Evolutionary conservation across 1,140 invertebrate genomes (phyloP).

Genomic region (Bathynomus jamesi): DNA sequence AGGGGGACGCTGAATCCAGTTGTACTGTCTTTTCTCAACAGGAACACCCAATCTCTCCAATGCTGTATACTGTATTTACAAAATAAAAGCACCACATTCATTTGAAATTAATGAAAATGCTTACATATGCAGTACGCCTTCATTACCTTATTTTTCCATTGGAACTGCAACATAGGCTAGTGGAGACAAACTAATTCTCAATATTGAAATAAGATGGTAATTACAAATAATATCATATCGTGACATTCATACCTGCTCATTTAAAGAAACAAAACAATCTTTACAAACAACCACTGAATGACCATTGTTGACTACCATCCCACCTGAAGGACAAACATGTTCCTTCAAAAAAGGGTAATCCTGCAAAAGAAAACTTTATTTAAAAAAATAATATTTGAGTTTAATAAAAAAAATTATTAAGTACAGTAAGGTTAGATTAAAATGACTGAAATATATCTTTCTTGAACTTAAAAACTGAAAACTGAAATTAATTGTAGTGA

Average conservation of each 20-base stretch:
- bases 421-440: too few species aligned
- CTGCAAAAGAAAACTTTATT: constrained; percentile 39
- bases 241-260: neutral
- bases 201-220: neutral
- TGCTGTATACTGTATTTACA: constrained; percentile 59
- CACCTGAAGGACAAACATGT: constrained; percentile 71
- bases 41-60: constrained; percentile 83
- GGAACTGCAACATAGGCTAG: too few species aligned
- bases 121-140: too few species aligned
- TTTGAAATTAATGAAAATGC: neutral
- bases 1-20: constrained; percentile 83
- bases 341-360: constrained; percentile 56
- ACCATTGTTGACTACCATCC: constrained; percentile 76
- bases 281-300: constrained; percentile 84
- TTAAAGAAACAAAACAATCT: constrained; percentile 53
- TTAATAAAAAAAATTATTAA: too few species aligned
- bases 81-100: constrained; percentile 12
- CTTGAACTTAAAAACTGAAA: too few species aligned
- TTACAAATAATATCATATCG: neutral
- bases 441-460: too few species aligned
- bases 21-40: constrained; percentile 68
- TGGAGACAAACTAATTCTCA: too few species aligned
- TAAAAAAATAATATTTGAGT: too few species aligned
- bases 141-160: too few species aligned
- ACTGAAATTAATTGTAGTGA: too few species aligned